Base-by-base conservation (phyloP, 1,140 invertebrate species). In the Aradophagus sp. region DNA sequence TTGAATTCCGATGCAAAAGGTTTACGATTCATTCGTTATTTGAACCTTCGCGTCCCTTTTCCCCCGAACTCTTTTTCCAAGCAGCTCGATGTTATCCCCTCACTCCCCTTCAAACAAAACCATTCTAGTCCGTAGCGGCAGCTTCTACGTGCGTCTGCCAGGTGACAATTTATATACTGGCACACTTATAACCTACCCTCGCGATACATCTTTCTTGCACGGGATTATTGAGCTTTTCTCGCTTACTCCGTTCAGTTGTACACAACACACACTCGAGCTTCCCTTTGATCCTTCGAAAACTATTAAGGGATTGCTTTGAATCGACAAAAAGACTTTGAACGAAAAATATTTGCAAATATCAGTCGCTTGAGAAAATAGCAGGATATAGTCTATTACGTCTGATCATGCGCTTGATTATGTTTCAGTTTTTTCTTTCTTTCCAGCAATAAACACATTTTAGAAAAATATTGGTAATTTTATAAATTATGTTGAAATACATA, bases 81-180 rank as follows among this genome's bases (percentile, higher is more conserved):
- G 53, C 61, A 44, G 31, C 69, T 69, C 71, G 53, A 71, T 69
- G 59, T 50, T 67, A 36, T 41, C 62, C 65, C 74, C 76, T 82
- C 80, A 83, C 79, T 77, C 76, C 78, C 74, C 45, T 31, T 79
- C 78, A 80, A 83, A 84, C 82, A 83, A 84, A 83, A 78, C 79
- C 82, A 83, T 82, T 80, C 75, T 77, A 75, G 59, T 74, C 75
- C 67, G 75, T 65, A 67, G 58, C 72, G 70, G 76, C 79, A 77
- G 76, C 67, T 74, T 72, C 73, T 77, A 80, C 76, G 78, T 81
- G 82, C 78, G 73, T 73, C 62, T 81, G 78, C 75, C 77, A 82
- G 79, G 80, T 81, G 81, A 81, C 81, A 82, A 83, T 82, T 83
- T 82, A 83, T 82, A 83, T 82, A 79, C 74, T 76, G 74, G 41